Evolutionary conservation across 1,140 invertebrate genomes (phyloP), one percentile per base, ranked within the genome.

Genomic region (Drosophila pruinosa): DNA sequence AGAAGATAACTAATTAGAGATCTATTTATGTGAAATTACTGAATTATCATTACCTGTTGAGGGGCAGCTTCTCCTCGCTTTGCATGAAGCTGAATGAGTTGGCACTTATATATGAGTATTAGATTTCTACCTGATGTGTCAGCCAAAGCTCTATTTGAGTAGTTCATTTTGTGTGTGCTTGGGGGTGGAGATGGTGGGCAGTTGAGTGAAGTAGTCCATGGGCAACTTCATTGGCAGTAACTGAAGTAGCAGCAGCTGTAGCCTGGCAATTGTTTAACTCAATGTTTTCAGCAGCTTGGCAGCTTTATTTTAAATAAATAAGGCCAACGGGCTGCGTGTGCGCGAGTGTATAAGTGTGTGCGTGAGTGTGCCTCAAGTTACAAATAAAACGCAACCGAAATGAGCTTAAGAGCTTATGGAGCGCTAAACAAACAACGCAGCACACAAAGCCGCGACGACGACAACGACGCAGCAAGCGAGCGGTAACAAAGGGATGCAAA

Each of bases 341-440:
- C 38, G 41, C 24, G 39, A 26, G 28, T 28, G 26, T 28, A 28
- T 28, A 28, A 31, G 28, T 56, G 15, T 52, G 54, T 52, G 41
- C 59, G 28, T 54, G 43, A 39, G 59, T 65, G 71, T 72, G 80
- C 81, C 65, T 86, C 69, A 81, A 88, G 82, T 86, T 88, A 86
- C 82, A 86, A 88, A 86, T 86, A 86, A 88, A 86, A 86, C 82
- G 77, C 81, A 88, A 86, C 81, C 82, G 58, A 86, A 86, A 86
- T 88, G 82, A 86, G 81, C 81, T 86, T 86, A 86, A 88, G 81
- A 88, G 81, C 81, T 86, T 86, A 86, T 81, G 74, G 70, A 86
- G 79, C 81, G 81, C 82, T 86, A 88, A 86, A 88, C 81, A 86
- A 86, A 86, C 81, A 86, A 69, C 77, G 82, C 62, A 81, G 72